These are phyloP conservation scores for Plumapathes pennacea DNA, from an alignment of 92 coral and sea anemone species.

Conservation along the genomic window DNA sequence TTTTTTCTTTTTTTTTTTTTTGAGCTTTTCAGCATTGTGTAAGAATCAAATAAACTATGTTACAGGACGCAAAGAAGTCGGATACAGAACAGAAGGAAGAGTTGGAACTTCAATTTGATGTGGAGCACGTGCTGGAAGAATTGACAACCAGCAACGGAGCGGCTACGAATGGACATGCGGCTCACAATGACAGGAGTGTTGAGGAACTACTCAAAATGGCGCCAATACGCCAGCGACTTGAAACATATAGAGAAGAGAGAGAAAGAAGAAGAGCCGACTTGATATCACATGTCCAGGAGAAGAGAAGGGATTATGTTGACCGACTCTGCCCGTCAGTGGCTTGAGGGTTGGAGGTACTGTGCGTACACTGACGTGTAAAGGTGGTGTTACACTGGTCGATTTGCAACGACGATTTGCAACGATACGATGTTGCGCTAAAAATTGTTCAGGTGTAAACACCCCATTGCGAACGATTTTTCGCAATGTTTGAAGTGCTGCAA, in stretches of 20 bases:
- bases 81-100: constrained; percentile 41
- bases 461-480: too few relatives aligned
- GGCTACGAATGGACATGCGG: constrained; percentile 7
- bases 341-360: too few relatives aligned
- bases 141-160: constrained; percentile 5
- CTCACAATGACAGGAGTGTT: constrained; percentile 4
- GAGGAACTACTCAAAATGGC: constrained; percentile 61
- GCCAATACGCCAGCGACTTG: constrained; percentile 43
- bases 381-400: too few relatives aligned
- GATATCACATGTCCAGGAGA: constrained; percentile 56
- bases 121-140: constrained; percentile 43
- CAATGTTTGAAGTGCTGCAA: too few relatives aligned
- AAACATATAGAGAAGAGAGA: constrained; percentile 46
- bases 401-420: too few relatives aligned
- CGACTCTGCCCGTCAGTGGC: constrained; percentile 29
- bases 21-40: too few relatives aligned
- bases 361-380: too few relatives aligned
- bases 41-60: too few relatives aligned
- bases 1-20: too few relatives aligned
- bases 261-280: constrained; percentile 63
- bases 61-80: constrained; percentile 59
- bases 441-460: too few relatives aligned
- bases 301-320: constrained; percentile 55
- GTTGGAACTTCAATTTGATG: constrained; percentile 65
- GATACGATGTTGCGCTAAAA: too few relatives aligned